A percentile compares a stretch with the other conserved stretches of the same genome.
Evolutionary conservation across 2,797 vertebrate species (phyloP).

Genomic region (Pseudomugil gertrudae): DNA sequence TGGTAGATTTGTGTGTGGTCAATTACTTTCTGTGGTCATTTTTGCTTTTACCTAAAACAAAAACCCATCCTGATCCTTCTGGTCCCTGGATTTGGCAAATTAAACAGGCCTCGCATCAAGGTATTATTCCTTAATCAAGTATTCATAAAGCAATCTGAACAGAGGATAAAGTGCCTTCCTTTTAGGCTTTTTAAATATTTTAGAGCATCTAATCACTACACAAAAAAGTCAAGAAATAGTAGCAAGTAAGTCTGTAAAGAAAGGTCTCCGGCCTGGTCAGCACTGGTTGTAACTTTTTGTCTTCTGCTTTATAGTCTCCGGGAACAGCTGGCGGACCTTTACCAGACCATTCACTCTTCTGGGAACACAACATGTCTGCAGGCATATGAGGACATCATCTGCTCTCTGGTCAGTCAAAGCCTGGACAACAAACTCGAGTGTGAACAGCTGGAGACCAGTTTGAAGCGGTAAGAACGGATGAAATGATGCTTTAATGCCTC

Average conservation of each 20-base stretch:
- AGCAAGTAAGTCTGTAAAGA: too few species aligned
- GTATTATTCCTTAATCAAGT: background rate
- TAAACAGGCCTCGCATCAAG: background rate
- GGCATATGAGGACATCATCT: slow-evolving; percentile 80
- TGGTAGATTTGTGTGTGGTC: background rate
- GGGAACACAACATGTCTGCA: slow-evolving; percentile 70
- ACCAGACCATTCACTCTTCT: slow-evolving; percentile 75
- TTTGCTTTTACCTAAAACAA: background rate
- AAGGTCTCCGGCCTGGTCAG: too few species aligned
- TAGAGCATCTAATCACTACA: too few species aligned
- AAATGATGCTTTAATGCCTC: too few species aligned
- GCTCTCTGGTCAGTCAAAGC: slow-evolving; percentile 70
- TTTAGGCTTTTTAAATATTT: too few species aligned
- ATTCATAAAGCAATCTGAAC: background rate
- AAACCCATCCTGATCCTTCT: background rate
- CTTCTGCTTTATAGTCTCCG: slow-evolving; percentile 59
- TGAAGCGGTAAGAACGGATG: slow-evolving; percentile 74
- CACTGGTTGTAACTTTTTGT: slow-evolving; percentile 12
- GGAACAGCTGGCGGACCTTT: slow-evolving; percentile 76
- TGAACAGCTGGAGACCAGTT: slow-evolving; percentile 77
- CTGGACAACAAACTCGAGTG: slow-evolving; percentile 75
- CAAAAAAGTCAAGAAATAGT: too few species aligned
- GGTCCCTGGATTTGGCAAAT: background rate
- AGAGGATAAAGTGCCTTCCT: too few species aligned
- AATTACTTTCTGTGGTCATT: background rate